Conservation (phyloP, 2,888 invertebrate genomes). For the Pandemis heparana region DNA sequence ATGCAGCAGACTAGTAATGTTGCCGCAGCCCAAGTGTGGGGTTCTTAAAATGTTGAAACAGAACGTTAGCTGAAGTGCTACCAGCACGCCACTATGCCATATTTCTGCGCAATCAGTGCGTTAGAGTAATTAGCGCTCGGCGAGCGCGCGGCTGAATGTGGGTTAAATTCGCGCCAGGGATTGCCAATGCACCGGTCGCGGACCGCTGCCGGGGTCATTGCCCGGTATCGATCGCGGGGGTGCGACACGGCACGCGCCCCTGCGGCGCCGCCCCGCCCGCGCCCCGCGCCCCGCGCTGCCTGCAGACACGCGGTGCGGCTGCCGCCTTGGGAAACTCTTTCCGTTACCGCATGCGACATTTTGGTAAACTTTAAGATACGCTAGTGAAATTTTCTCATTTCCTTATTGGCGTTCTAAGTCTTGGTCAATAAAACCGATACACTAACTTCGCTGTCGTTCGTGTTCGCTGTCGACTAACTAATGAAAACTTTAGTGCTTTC, state of each 20-base stretch:
- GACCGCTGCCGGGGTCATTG: conserved; percentile 79
- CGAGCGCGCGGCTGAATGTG: conserved; percentile 61
- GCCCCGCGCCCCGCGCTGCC: conserved; percentile 54
- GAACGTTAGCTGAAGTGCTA: background rate
- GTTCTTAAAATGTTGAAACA: background rate
- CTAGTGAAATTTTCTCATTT: conserved; percentile 11
- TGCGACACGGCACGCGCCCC: conserved; percentile 70
- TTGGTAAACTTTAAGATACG: conserved; percentile 61
- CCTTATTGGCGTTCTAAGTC: background rate
- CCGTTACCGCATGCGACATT: conserved; percentile 79
- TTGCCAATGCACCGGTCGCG: conserved; percentile 77
- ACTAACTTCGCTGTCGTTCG: background rate
- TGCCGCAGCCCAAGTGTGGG: background rate
- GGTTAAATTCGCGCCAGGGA: conserved; percentile 71
- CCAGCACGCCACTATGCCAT: conserved; percentile 57
- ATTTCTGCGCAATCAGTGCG: conserved; percentile 57
- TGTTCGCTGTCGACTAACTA: background rate
- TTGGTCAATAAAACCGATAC: background rate
- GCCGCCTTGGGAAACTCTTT: conserved; percentile 65
- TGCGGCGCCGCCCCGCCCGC: conserved; percentile 64
- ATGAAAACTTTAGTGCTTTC: background rate
- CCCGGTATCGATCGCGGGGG: conserved; percentile 82
- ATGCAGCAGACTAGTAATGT: background rate
- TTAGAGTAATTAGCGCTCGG: conserved; percentile 73
- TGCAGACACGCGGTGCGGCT: conserved; percentile 57